phyloP scores from a whole-genome alignment of 1,140 invertebrate genomes.

The Drosophila littoralis region DNA sequence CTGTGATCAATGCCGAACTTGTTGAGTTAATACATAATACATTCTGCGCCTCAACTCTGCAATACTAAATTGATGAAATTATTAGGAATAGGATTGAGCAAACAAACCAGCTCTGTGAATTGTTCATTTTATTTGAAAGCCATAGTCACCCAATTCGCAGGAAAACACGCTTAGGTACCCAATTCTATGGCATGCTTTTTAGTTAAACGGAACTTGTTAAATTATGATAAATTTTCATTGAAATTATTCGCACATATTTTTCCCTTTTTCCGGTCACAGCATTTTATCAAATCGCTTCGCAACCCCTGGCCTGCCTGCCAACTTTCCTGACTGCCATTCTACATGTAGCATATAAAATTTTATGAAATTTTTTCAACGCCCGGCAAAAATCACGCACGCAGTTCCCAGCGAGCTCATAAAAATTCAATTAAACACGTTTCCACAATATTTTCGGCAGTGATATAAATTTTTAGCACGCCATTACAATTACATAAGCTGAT shows the following conservation, averaged over 20 bases:
- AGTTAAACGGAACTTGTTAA: constrained; percentile 49
- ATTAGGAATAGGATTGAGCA: neutral
- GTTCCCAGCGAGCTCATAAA: constrained; percentile 61
- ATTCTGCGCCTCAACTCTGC: neutral
- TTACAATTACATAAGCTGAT: constrained; percentile 81
- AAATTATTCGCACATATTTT: constrained; percentile 59
- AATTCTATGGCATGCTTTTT: neutral
- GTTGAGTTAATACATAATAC: neutral
- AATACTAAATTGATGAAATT: neutral
- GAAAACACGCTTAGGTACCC: neutral
- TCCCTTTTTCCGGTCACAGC: constrained; percentile 40
- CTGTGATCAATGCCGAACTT: neutral
- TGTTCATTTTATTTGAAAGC: neutral
- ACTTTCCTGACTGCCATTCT: neutral
- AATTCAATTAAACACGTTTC: constrained; percentile 82
- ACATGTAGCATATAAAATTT: constrained; percentile 68
- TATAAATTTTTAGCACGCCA: constrained; percentile 80
- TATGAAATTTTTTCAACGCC: constrained; percentile 68
- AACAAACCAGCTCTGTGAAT: neutral
- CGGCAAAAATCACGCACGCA: constrained; percentile 46
- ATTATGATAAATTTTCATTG: constrained; percentile 60
- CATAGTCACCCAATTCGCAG: neutral
- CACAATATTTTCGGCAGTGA: constrained; percentile 76
- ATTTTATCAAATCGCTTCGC: constrained; percentile 60
- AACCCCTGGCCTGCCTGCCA: neutral